Base-by-base conservation (phyloP, 2,888 invertebrate species). In the Leptothorax acervorum region DNA sequence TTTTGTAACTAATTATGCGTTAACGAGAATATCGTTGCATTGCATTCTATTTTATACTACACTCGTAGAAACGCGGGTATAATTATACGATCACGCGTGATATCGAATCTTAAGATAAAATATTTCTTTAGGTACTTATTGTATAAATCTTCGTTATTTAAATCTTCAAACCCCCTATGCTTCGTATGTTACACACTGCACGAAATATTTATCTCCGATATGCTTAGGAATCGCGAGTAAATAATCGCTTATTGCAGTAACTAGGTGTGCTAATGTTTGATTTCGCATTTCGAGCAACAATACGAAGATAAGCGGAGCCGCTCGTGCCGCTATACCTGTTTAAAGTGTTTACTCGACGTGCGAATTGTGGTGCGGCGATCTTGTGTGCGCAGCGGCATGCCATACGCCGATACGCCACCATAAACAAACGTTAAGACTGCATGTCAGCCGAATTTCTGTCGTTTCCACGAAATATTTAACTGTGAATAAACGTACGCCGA, bases 201-300 rank as follows among this genome's bases (percentile, higher is more conserved):
- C 45, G 42, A 42, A 23, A 65, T 45, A 48, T 31, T 66, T 2
- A 48, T 28, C 45, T 23, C 39, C 1, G 9, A 66, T 45, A 15
- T 28, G 65, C 65, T 28, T 45, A 31, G 18, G 4, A 66, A 48
- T 18, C 18, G 48, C 18, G 48, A 31, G 45, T 8, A 66, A 48
- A 48, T 66, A 9, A 66, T 66, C 66, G 66, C 6, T 66, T 48
- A 66, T 48, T 66, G 66, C 18, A 31, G 18, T 0, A 31, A 48
- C 48, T 15, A 48, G 28, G 0, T 66, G 48, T 48, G 66, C 48
- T 66, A 66, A 48, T 48, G 28, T 66, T 66, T 66, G 66, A 31
- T 48, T 31, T 66, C 48, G 48, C 48, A 48, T 45, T 66, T 66
- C 66, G 18, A 66, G 31, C 28, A 48, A 66, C 45, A 66, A 48